A percentile compares a stretch with the other conserved stretches of the same genome.
Evolutionary conservation across 2,113 vertebrate genomes (phyloP).

Genomic region (Tragelaphus scriptus): DNA sequence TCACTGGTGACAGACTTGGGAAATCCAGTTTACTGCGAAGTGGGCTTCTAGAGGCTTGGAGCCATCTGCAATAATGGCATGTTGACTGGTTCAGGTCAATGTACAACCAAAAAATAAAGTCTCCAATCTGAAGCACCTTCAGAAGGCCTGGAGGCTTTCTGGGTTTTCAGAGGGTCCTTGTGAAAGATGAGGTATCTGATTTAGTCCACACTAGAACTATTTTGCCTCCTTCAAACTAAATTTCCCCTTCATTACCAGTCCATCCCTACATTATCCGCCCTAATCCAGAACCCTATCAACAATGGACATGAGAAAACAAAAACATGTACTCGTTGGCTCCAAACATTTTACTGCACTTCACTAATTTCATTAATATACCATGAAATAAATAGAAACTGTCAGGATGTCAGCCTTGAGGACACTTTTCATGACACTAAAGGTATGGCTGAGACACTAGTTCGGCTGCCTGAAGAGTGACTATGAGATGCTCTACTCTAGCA

Average conservation of each 20-base stretch:
- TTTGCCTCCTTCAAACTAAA: not conserved
- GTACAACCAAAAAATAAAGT: not conserved
- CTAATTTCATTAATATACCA: not conserved
- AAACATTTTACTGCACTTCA: not conserved
- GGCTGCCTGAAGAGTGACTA: not conserved
- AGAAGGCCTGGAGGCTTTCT: not conserved
- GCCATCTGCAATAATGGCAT: not conserved
- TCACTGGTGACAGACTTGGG: not conserved
- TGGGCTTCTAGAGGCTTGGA: not conserved
- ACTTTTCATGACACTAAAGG: not conserved
- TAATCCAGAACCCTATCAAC: not conserved
- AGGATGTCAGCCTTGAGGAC: not conserved
- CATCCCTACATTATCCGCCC: not conserved
- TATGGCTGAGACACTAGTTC: not conserved
- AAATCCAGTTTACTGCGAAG: not conserved
- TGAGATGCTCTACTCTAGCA: not conserved
- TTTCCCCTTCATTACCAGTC: not conserved
- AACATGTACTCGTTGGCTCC: not conserved
- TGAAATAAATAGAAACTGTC: conserved; percentile 6
- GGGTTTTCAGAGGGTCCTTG: not conserved
- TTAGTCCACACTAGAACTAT: not conserved
- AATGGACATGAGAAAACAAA: not conserved
- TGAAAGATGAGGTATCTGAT: not conserved
- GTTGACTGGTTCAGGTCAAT: not conserved
- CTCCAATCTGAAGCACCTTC: not conserved